Evolutionary conservation across 2,113 vertebrate species (phyloP).

Genomic region (Macrotus californicus): DNA sequence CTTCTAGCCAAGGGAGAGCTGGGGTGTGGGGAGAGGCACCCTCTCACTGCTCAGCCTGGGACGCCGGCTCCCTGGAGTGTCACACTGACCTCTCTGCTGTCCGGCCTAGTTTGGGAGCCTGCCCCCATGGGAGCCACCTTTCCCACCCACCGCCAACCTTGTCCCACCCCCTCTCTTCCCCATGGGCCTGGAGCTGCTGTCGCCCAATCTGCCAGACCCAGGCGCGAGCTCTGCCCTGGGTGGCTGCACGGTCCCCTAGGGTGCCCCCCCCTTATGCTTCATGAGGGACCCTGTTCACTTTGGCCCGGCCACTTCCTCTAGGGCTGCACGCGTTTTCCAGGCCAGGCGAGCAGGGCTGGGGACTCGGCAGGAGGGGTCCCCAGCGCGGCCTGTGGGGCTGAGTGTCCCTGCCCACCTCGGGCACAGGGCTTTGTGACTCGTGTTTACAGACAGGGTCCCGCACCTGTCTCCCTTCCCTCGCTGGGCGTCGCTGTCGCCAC

Average conservation of each 20-base stretch:
- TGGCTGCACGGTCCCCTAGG: accelerated
- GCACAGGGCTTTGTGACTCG: neutral
- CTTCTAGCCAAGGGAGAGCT: neutral
- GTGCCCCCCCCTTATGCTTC: neutral
- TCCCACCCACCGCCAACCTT: too few species aligned
- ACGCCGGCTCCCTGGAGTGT: neutral
- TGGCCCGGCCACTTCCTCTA: neutral
- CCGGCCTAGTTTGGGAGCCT: neutral
- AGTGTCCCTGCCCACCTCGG: neutral
- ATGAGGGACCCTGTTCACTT: too few species aligned
- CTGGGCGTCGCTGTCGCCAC: accelerated
- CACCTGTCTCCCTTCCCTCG: accelerated
- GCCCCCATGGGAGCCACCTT: too few species aligned
- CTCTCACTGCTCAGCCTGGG: neutral
- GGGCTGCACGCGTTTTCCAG: neutral
- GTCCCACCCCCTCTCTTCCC: neutral
- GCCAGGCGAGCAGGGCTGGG: neutral
- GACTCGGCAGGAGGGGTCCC: neutral
- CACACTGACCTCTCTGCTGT: neutral
- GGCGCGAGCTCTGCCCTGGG: accelerated
- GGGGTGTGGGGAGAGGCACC: too few species aligned
- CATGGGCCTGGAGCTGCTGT: neutral
- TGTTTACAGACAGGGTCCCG: neutral
- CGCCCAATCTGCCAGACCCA: neutral
- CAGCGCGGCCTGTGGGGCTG: neutral